Evolutionary conservation across 2,113 vertebrate species (phyloP).

Genomic region (Xenus cinereus): DNA sequence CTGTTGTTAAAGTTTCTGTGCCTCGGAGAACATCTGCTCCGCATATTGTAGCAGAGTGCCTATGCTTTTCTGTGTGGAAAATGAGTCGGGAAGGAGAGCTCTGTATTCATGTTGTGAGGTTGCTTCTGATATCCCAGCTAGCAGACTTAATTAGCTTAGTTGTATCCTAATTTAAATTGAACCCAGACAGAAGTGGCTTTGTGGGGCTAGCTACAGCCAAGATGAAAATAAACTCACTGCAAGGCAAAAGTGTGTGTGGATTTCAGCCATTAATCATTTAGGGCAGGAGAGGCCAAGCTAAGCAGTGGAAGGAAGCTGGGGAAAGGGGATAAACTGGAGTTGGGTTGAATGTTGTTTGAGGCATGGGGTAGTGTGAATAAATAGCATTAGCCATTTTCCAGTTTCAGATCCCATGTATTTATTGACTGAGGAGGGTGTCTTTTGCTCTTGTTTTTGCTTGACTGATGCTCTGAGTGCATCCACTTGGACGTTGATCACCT

Average conservation of each 20-base stretch:
- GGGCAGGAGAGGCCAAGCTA: not conserved
- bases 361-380: not conserved
- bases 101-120: not conserved
- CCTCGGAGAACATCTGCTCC: not conserved
- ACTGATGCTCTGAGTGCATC: not conserved
- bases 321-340: not conserved
- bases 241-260: not conserved
- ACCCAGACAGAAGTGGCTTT: slow-evolving; percentile 24
- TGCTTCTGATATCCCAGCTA: not conserved
- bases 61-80: not conserved
- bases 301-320: not conserved
- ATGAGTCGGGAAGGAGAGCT: not conserved
- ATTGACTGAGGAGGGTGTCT: not conserved
- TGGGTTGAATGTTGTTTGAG: not conserved
- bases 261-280: not conserved
- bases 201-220: not conserved
- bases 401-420: not conserved
- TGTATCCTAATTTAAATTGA: slow-evolving; percentile 30
- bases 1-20: not conserved
- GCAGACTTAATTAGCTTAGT: not conserved
- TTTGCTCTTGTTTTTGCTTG: not conserved
- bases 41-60: not conserved
- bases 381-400: not conserved
- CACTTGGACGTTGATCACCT: not conserved
- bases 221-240: not conserved